Percentiles rank a stretch among this genome's conserved stretches.
Conservation (phyloP, 2,113 vertebrate species). For the Vicugna pacos region DNA sequence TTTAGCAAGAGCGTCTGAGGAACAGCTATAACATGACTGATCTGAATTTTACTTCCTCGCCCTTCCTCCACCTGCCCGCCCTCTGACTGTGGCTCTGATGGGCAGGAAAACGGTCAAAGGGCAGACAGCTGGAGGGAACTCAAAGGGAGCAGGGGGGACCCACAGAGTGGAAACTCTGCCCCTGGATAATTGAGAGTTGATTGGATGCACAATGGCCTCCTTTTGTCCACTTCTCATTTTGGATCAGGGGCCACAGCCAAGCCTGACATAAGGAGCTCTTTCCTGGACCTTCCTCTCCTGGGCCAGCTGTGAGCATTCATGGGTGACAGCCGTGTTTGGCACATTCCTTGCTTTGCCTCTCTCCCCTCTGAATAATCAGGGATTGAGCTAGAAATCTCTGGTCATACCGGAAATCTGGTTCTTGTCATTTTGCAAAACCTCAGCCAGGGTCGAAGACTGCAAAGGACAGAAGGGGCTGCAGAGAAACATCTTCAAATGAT, state of each 20-base stretch:
- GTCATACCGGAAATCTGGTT: background rate
- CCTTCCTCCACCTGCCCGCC: constrained; percentile 75
- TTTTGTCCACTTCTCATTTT: constrained; percentile 74
- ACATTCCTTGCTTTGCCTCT: constrained; percentile 36
- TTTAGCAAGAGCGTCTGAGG: constrained; percentile 55
- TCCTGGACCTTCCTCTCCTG: constrained; percentile 61
- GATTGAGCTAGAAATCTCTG: background rate
- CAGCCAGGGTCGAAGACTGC: background rate
- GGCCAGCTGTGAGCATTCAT: constrained; percentile 72
- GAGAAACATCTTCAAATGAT: background rate
- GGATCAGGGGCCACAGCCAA: constrained; percentile 70
- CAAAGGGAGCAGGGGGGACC: constrained; percentile 63
- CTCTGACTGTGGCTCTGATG: constrained; percentile 70
- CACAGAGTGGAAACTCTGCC: constrained; percentile 74
- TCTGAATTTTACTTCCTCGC: constrained; percentile 71
- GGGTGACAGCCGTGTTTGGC: background rate
- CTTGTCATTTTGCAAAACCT: background rate
- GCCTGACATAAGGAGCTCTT: constrained; percentile 64
- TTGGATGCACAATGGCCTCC: constrained; percentile 78
- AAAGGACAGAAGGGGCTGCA: background rate
- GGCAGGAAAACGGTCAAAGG: constrained; percentile 77
- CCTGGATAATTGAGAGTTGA: constrained; percentile 81
- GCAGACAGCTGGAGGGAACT: constrained; percentile 82
- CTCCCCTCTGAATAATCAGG: background rate
- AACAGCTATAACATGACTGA: constrained; percentile 73